Conservation (phyloP, 2,797 vertebrate species). For the Thalassophryne amazonica region DNA sequence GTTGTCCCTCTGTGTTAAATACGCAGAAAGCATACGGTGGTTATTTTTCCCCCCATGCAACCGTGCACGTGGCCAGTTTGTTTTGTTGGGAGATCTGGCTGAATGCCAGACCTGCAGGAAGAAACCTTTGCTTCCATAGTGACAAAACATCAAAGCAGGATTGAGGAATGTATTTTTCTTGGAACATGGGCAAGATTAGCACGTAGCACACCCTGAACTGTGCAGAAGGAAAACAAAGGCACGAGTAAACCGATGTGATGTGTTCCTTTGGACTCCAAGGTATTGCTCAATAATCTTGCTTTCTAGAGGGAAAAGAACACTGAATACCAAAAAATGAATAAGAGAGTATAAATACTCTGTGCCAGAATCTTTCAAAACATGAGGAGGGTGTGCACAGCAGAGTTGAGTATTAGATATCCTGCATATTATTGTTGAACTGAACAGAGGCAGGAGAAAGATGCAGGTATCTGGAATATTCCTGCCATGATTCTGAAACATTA, state of each 20-base stretch:
- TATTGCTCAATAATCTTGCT: slow-evolving; percentile 48
- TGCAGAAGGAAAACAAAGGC: slow-evolving; percentile 58
- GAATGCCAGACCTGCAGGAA: slow-evolving; percentile 42
- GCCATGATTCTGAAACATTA: too few species aligned
- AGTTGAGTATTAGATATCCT: slow-evolving; percentile 9
- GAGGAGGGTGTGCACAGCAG: not conserved
- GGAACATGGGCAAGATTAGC: slow-evolving; percentile 56
- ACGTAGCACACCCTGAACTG: slow-evolving; percentile 45
- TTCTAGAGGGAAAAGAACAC: slow-evolving; percentile 49
- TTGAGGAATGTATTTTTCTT: slow-evolving; percentile 73
- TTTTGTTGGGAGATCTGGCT: slow-evolving; percentile 48
- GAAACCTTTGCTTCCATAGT: slow-evolving; percentile 54
- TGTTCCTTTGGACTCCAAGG: slow-evolving; percentile 47
- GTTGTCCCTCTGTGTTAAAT: slow-evolving; percentile 36
- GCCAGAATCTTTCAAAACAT: not conserved
- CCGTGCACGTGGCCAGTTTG: slow-evolving; percentile 49
- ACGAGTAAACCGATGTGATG: slow-evolving; percentile 36
- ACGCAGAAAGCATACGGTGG: slow-evolving; percentile 20
- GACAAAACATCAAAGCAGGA: slow-evolving; percentile 65
- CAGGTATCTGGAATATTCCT: too few species aligned
- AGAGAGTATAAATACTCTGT: slow-evolving; percentile 36
- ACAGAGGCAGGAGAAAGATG: not conserved
- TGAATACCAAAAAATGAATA: slow-evolving; percentile 40
- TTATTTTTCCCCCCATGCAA: slow-evolving; percentile 16
- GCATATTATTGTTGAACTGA: slow-evolving; percentile 9